Evolutionary conservation across 2,797 vertebrate genomes (phyloP).

Genomic region (Arctocebus calabarensis): DNA sequence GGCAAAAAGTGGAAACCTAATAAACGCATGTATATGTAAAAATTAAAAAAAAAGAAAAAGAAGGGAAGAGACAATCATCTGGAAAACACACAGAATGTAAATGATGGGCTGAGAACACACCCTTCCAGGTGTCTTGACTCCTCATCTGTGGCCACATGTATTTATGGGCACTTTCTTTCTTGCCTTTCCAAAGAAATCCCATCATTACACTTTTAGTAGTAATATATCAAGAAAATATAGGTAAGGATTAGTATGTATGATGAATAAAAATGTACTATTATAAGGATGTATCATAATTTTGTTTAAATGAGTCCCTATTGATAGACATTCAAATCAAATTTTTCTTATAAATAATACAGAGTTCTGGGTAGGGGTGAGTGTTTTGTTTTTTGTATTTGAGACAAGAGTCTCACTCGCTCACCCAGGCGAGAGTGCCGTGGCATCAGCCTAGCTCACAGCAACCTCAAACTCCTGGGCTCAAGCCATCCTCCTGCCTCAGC

Average conservation of each 20-base stretch:
- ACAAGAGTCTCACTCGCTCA: no score
- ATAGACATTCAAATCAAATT: background rate
- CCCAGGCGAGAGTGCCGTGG: no score
- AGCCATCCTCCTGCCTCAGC: no score
- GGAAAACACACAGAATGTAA: background rate
- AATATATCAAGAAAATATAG: background rate
- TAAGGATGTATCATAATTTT: background rate
- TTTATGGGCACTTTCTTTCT: background rate
- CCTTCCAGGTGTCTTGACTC: background rate
- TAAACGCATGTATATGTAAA: no score
- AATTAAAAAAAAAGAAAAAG: no score
- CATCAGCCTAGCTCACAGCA: no score
- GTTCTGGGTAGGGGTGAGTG: background rate
- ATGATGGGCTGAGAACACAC: background rate
- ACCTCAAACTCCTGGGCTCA: no score
- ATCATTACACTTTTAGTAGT: background rate
- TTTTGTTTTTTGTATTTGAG: no score
- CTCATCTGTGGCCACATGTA: background rate
- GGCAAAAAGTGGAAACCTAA: no score
- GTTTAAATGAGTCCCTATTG: background rate
- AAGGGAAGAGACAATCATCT: no score
- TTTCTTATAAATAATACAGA: conserved; percentile 7
- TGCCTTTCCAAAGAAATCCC: background rate
- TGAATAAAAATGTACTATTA: background rate
- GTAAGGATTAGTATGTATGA: background rate